Evolutionary conservation across 2,113 vertebrate genomes (phyloP), one percentile per base, ranked within the genome.

Genomic region (Cervus canadensis): DNA sequence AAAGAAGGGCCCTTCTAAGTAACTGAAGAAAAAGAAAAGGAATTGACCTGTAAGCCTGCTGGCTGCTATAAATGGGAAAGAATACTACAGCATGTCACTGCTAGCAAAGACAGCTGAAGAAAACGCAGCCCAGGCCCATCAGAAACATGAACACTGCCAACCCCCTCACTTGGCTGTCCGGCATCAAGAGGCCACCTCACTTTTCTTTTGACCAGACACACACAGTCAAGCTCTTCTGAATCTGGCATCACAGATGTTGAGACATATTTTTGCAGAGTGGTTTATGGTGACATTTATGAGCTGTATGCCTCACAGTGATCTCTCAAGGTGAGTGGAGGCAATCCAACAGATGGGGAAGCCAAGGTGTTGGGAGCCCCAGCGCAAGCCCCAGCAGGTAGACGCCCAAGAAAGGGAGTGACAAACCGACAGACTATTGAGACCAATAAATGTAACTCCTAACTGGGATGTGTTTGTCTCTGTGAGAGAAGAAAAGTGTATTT

Each of bases 241-340:
- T 95, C 30, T 48, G 36, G 67, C 83, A 54, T 94, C 91, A 67
- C 67, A 87, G 91, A 89, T 16, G 14, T 79, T 59, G 82, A 95
- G 83, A 91, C 21, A 40, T 82, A 92, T 40, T 95, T 97, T 93
- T 87, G 88, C 79, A 81, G 89, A 87, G n/a, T 26, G 89, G 60
- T 98, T 98, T 97, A 97, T 96, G 95, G 94, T 97, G 97, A 96
- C 89, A 94, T 98, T 97, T 97, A 98, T 97, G 97, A 97, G 97
- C 97, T 95, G 76, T 84, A 56, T 92, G 93, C 91, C 86, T 91
- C 95, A 71, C 33, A 81, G 93, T 89, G 90, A 95, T 97, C 97
- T 95, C 94, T 57, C 83, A 89, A 45, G 85, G 50, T 89, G 92
- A 97, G 76, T 92, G 94, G 97, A 97, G 81, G 30, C 36, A 95